Evolutionary conservation across 2,113 vertebrate genomes (phyloP).

Genomic region (Chelonoidis abingdonii): DNA sequence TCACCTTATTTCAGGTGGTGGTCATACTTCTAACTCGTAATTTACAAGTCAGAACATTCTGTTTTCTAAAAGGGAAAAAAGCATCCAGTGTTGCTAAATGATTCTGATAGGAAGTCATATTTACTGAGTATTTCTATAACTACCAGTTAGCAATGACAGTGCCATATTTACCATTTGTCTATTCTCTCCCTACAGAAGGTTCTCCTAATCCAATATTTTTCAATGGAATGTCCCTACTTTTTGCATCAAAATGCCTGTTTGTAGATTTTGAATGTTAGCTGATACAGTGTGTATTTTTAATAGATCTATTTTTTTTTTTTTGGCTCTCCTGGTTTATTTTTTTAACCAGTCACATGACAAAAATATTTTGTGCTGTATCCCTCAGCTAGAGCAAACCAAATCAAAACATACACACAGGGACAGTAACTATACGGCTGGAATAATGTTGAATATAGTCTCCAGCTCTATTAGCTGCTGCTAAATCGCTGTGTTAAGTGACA

Average conservation of each 20-base stretch:
- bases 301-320: background rate
- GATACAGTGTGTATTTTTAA: background rate
- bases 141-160: background rate
- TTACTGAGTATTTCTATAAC: background rate
- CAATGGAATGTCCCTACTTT: background rate
- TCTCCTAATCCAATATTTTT: background rate
- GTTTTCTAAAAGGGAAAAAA: background rate
- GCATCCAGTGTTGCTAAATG: background rate
- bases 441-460: background rate
- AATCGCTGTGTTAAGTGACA: background rate
- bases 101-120: background rate
- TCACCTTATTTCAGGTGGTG: background rate
- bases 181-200: background rate
- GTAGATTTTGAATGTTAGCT: background rate
- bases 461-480: background rate
- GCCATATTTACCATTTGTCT: background rate
- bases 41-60: background rate
- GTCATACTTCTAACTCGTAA: background rate
- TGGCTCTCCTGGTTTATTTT: background rate
- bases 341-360: background rate
- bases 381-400: background rate
- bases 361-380: background rate
- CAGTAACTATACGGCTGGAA: background rate
- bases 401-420: background rate
- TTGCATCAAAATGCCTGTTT: background rate